Base-by-base conservation (phyloP, 2,113 vertebrate genomes). In the Spea bombifrons region DNA sequence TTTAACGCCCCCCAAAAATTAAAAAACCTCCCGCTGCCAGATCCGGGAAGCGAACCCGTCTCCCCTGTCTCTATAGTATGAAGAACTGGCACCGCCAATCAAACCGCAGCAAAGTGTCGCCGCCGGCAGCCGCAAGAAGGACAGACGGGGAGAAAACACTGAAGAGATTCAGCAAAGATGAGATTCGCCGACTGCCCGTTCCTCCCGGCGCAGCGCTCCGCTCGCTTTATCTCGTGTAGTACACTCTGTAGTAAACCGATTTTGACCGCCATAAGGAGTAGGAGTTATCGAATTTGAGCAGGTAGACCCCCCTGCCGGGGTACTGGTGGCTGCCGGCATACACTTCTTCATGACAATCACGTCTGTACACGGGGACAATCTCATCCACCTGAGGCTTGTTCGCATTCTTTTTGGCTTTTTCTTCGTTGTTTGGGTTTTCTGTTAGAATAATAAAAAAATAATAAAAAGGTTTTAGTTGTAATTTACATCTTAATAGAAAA, bases 211-310 rank as follows among this genome's bases (percentile, higher is more conserved):
- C 86, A 82, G 86, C 84, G 85, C 17, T 5, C 79, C 81, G 73
- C 74, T 84, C 88, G 64, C 85, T 94, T 94, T 98, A 99, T 98
- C 97, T 99, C 90, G 97, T 99, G 85, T 99, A 99, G 90, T 99
- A 99, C 87, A 99, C 97, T 97, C 97, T 98, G 95, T 99, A 99
- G 92, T 98, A 99, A 86, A 99, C 97, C 67, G 95, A 95, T 91
- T 99, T 99, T 84, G 97, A 96, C 87, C 97, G 94, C 97, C 97
- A 99, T 87, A 99, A 90, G 49, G 97, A 99, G 85, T 99, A 99
- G 83, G 97, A 99, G 92, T 99, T 99, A 93, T 99, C 97, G 53
- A 99, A 99, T 89, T 99, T 99, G 81, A 99, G 97, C 86, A 99
- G 94, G 87, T 99, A 99, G 83, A 99, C 95, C 43, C 97, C 97